Evolutionary conservation across 2,797 vertebrate genomes (phyloP).

Genomic region (Sardinella longiceps): DNA sequence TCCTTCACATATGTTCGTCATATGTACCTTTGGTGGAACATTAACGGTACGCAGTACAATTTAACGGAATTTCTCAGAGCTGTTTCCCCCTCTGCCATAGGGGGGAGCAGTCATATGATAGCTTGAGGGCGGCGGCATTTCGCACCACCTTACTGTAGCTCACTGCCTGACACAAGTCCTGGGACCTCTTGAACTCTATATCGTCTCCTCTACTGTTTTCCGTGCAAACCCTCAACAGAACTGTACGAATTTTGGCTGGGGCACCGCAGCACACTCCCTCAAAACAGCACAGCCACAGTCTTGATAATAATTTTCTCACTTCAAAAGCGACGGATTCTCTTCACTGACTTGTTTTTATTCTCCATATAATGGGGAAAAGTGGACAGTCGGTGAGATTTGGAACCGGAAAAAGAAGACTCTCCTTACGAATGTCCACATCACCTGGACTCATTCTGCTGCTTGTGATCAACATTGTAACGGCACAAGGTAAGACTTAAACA

Average conservation of each 20-base stretch:
- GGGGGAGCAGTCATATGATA: constrained; percentile 47
- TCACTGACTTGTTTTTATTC: constrained; percentile 51
- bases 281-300: not conserved
- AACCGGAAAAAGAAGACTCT: constrained; percentile 76
- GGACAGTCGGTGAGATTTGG: constrained; percentile 81
- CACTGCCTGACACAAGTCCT: constrained; percentile 39
- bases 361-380: constrained; percentile 81
- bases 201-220: constrained; percentile 22
- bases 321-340: constrained; percentile 22
- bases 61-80: constrained; percentile 16
- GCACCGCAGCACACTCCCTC: not conserved
- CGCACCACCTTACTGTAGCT: constrained; percentile 59
- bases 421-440: constrained; percentile 78
- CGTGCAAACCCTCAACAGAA: not conserved
- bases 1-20: constrained; percentile 13
- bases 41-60: constrained; percentile 19
- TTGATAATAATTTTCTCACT: not conserved
- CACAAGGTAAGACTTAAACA: constrained; percentile 79
- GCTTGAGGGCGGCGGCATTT: constrained; percentile 76
- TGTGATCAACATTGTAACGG: constrained; percentile 76
- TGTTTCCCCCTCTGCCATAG: constrained; percentile 40
- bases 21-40: constrained; percentile 22
- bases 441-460: constrained; percentile 83
- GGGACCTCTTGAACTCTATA: constrained; percentile 47
- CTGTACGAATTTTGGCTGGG: not conserved